Percentiles rank a stretch among this genome's conserved stretches.
These are phyloP conservation scores for Drosophila bocki DNA, from an alignment of 1,140 invertebrate species.

Conservation along the genomic window DNA sequence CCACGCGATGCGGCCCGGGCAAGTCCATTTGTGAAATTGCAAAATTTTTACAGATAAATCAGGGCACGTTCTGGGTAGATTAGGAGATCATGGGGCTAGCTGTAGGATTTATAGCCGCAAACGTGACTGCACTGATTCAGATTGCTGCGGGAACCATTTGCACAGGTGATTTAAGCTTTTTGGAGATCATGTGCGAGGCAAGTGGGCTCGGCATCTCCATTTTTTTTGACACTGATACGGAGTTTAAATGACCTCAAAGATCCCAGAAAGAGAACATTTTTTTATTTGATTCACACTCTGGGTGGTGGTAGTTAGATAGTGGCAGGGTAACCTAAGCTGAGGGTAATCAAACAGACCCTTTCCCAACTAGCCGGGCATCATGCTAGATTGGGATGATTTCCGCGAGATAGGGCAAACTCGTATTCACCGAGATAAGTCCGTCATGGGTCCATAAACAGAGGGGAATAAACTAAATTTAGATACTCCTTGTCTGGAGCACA, in stretches of 20 bases:
- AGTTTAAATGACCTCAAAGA: background rate
- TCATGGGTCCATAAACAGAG: conserved; percentile 15
- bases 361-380: background rate
- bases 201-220: conserved; percentile 1
- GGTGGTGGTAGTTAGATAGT: background rate
- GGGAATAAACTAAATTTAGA: conserved; percentile 34
- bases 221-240: background rate
- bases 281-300: background rate
- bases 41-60: conserved; percentile 23
- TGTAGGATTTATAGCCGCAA: conserved; percentile 13
- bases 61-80: conserved; percentile 25
- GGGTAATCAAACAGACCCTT: background rate
- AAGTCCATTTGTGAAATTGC: conserved; percentile 15
- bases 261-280: background rate
- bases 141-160: conserved; percentile 4
- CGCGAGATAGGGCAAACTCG: conserved; percentile 6
- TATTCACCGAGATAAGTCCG: conserved; percentile 15
- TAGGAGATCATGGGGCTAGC: background rate
- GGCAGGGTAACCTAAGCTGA: too few relatives aligned
- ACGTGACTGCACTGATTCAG: conserved; percentile 39
- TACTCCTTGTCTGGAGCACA: conserved; percentile 8
- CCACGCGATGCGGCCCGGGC: background rate
- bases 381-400: conserved; percentile 9
- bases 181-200: conserved; percentile 12
- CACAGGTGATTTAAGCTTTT: conserved; percentile 36